Evolutionary conservation across 1,140 invertebrate genomes (phyloP).

Genomic region (Gonioctena quinquepunctata): DNA sequence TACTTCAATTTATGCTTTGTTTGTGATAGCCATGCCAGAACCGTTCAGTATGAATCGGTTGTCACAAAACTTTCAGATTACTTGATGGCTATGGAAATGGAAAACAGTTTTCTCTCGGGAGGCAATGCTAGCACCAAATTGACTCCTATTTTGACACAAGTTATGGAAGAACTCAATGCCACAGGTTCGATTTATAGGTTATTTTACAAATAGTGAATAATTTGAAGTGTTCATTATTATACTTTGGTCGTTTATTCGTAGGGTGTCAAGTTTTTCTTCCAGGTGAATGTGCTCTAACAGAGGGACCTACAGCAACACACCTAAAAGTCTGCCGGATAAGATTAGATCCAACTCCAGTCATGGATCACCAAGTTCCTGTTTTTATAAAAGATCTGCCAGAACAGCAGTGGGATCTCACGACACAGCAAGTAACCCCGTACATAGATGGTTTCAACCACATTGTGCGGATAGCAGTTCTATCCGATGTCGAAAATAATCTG

Average conservation of each 20-base stretch:
- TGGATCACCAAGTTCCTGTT: conserved; percentile 90
- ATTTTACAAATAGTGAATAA: no score
- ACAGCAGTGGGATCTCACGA: conserved; percentile 88
- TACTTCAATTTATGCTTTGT: conserved; percentile 97
- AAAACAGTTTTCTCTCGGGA: conserved; percentile 77
- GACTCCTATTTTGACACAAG: conserved; percentile 73
- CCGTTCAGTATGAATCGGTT: conserved; percentile 90
- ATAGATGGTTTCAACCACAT: conserved; percentile 94
- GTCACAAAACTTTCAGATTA: conserved; percentile 93
- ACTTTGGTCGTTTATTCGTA: no score
- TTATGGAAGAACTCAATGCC: conserved; percentile 79
- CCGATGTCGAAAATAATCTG: conserved; percentile 90
- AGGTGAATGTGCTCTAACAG: conserved; percentile 58
- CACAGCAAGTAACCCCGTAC: conserved; percentile 83
- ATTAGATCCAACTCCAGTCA: conserved; percentile 78
- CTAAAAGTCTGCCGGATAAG: conserved; percentile 77
- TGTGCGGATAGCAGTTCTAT: conserved; percentile 76
- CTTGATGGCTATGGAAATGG: conserved; percentile 81
- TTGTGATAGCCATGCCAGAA: conserved; percentile 83
- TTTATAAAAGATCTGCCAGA: conserved; percentile 67
- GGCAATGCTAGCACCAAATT: conserved; percentile 65
- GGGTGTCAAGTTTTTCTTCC: no score
- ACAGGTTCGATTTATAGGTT: conserved; percentile 61
- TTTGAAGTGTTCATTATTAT: no score
- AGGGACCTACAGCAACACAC: conserved; percentile 79